These are phyloP conservation scores for Pleuronectes platessa DNA, from an alignment of 2,113 vertebrate genomes.

Conservation along the genomic window DNA sequence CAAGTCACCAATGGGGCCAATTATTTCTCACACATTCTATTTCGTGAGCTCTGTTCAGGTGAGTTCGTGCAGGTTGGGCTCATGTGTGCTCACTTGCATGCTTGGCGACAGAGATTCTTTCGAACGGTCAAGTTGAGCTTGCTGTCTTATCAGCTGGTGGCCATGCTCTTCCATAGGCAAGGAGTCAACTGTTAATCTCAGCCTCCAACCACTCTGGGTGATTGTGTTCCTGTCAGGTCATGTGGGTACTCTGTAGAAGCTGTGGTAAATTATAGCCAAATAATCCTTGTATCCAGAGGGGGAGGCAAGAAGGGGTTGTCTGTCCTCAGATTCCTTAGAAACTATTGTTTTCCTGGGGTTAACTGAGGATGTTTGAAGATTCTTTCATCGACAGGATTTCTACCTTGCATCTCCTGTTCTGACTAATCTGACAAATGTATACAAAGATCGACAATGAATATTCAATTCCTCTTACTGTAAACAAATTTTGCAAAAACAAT, in stretches of 20 bases:
- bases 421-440: background rate
- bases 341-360: background rate
- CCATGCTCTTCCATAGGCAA: slow-evolving; percentile 10
- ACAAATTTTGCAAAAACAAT: too few relatives aligned
- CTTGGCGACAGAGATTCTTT: too few relatives aligned
- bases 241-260: slow-evolving; percentile 37
- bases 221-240: slow-evolving; percentile 36
- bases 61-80: background rate
- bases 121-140: slow-evolving; percentile 2
- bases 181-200: slow-evolving; percentile 26
- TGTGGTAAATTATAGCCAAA: slow-evolving; percentile 38
- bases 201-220: slow-evolving; percentile 22
- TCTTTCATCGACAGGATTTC: slow-evolving; percentile 17
- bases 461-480: too few relatives aligned
- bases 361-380: slow-evolving; percentile 33
- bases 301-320: background rate
- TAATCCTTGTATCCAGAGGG: slow-evolving; percentile 25
- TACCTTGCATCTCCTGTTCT: background rate
- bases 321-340: slow-evolving; percentile 11
- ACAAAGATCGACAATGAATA: too few relatives aligned
- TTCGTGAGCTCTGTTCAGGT: slow-evolving; percentile 31
- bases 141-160: background rate
- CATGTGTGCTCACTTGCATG: background rate
- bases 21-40: slow-evolving; percentile 57
- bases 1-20: slow-evolving; percentile 62